A percentile compares a stretch with the other conserved stretches of the same genome.
These are phyloP conservation scores for Troilus luridus DNA, from an alignment of 2,888 invertebrate genomes.

Conservation along the genomic window DNA sequence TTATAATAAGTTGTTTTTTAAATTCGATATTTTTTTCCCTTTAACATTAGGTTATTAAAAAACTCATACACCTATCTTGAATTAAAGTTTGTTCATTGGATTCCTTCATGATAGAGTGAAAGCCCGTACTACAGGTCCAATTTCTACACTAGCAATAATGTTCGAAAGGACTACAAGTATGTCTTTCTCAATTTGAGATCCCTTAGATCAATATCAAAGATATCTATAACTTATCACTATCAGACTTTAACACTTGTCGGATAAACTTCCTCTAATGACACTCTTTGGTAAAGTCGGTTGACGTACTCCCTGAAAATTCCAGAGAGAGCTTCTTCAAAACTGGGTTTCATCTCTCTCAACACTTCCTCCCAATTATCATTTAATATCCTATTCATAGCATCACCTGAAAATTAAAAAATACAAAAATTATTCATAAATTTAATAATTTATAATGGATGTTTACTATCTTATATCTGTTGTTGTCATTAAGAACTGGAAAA, in stretches of 20 bases:
- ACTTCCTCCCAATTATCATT: constrained; percentile 78
- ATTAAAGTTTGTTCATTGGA: neutral
- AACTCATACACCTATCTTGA: neutral
- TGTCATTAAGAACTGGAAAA: neutral
- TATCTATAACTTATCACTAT: constrained; percentile 17
- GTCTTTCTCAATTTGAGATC: constrained; percentile 7
- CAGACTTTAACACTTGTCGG: constrained; percentile 51
- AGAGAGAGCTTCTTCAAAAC: constrained; percentile 73
- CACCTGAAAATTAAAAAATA: constrained; percentile 67
- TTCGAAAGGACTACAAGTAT: neutral
- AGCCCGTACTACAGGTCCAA: neutral
- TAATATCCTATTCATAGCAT: constrained; percentile 78
- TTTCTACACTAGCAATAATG: constrained; percentile 12
- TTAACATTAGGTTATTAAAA: neutral
- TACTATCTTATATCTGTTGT: neutral
- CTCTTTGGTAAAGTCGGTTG: constrained; percentile 61
- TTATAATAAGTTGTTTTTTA: neutral
- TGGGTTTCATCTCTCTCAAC: constrained; percentile 77
- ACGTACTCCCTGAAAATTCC: constrained; percentile 61
- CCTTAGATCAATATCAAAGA: neutral
- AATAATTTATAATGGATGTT: neutral
- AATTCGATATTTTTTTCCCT: neutral
- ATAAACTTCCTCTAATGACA: constrained; percentile 63
- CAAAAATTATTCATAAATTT: neutral
- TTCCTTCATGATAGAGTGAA: neutral